A percentile compares a stretch with the other conserved stretches of the same genome.
These are phyloP conservation scores for Mobula hypostoma DNA, from an alignment of 2,113 vertebrate species.

Conservation along the genomic window DNA sequence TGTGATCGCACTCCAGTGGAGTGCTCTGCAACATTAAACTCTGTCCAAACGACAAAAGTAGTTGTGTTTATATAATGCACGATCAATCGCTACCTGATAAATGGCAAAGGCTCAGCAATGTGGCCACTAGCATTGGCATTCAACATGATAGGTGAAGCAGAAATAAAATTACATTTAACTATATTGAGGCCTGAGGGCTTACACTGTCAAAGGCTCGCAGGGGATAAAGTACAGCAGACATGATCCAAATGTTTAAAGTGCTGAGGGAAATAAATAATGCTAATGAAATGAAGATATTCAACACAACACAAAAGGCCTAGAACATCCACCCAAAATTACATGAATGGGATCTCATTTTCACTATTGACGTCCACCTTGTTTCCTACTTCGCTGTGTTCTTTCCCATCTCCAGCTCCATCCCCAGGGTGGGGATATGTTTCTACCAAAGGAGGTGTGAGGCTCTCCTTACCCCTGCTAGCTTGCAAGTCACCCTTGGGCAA, in stretches of 20 bases:
- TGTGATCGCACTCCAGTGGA: too few species aligned
- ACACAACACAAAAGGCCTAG: background rate
- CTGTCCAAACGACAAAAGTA: background rate
- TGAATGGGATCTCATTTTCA: background rate
- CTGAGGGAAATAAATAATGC: background rate
- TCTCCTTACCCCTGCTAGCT: too few species aligned
- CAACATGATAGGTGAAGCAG: background rate
- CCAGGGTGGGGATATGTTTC: too few species aligned
- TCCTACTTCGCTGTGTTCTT: background rate
- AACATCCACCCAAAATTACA: background rate
- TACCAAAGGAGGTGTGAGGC: too few species aligned
- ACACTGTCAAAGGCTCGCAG: background rate
- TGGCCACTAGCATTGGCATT: background rate
- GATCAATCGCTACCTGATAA: background rate
- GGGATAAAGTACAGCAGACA: background rate
- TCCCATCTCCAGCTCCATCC: background rate
- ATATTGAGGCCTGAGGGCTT: background rate
- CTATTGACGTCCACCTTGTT: background rate
- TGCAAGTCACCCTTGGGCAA: too few species aligned
- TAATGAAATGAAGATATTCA: background rate
- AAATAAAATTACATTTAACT: background rate
- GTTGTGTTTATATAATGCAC: background rate
- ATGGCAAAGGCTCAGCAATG: background rate
- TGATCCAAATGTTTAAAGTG: background rate
- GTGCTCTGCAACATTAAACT: background rate